Base-by-base conservation (phyloP, 2,113 vertebrate species). In the Willisornis vidua region DNA sequence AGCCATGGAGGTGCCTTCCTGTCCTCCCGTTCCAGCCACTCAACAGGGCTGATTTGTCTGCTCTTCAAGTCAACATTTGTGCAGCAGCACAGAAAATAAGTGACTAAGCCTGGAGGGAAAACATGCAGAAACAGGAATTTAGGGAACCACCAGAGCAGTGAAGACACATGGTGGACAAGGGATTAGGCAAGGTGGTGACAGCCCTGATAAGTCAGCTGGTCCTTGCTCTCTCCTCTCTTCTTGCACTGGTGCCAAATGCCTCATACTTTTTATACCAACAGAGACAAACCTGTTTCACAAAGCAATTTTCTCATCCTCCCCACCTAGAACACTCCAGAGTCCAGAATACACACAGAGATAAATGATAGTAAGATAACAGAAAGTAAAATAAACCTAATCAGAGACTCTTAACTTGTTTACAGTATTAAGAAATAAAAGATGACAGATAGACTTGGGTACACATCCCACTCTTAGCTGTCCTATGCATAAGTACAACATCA, bases 311-410 rank as follows among this genome's bases (percentile, higher is more conserved):
- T 77, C 37, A 55, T 70, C 91, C 71, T 82, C 45, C 52, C 59
- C 26, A 35, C n/a, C 46, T 46, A 19, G 55, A 48, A 94, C 29
- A 28, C 16, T 48, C 41, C 1, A 0, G 43, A 83, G 43, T 20
- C 37, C 2, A 3, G 67, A 35, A 94, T 45, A 65, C 7, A 39
- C 31, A 29, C 25, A 29, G n/a, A 83, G 67, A 94, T 82, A 93
- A 91, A 59, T 0, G 33, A 59, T 12, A 52, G 63, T 26, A 61
- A 91, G 81, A 57, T 72, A 95, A 61, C n/a, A 84, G 43, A 39
- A 83, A 91, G 72, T 57, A 93, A 90, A 96, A 88, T 37, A 55
- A 91, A 83, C 29, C 68, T 81, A 63, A 92, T 90, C 88, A 86
- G 63, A 80, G 59, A 68, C 54, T 66, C 71, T 49, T 76, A 82